Conservation (phyloP, 2,888 invertebrate species). For the Thyatira batis region DNA sequence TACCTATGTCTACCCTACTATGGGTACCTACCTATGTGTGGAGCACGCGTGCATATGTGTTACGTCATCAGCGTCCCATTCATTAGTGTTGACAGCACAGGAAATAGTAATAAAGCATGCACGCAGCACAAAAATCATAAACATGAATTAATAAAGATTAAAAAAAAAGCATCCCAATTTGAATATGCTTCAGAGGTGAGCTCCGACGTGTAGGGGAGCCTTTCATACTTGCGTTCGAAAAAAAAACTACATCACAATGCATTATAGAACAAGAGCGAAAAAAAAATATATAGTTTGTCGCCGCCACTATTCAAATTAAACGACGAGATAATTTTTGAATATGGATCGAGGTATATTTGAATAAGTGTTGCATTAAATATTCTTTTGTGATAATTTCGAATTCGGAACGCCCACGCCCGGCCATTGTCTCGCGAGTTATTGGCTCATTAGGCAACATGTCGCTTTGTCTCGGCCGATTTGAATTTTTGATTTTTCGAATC, state of each 20-base stretch:
- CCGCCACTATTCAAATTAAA: conserved; percentile 71
- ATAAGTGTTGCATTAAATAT: conserved; percentile 81
- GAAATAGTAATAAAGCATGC: conserved; percentile 69
- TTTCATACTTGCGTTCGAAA: conserved; percentile 43
- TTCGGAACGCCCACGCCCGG: conserved; percentile 74
- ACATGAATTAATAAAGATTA: conserved; percentile 67
- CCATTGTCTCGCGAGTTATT: conserved; percentile 80
- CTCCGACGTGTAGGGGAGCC: conserved; percentile 38
- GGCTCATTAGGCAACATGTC: conserved; percentile 78
- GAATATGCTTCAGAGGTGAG: conserved; percentile 64
- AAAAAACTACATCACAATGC: conserved; percentile 57
- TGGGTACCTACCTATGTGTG: conserved; percentile 2
- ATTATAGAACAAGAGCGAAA: conserved; percentile 48
- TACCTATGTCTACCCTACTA: conserved; percentile 18
- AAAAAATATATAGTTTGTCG: conserved; percentile 62
- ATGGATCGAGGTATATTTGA: conserved; percentile 77
- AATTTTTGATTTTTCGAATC: conserved; percentile 78
- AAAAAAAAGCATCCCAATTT: conserved; percentile 66
- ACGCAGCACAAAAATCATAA: conserved; percentile 65
- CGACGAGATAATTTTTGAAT: conserved; percentile 75
- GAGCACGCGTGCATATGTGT: conserved; percentile 49
- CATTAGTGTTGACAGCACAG: conserved; percentile 73
- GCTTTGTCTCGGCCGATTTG: conserved; percentile 71
- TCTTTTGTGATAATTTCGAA: conserved; percentile 80
- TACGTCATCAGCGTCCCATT: conserved; percentile 63